These are phyloP conservation scores for Drosophila orosa DNA, from an alignment of 1,140 invertebrate genomes.

Conservation along the genomic window DNA sequence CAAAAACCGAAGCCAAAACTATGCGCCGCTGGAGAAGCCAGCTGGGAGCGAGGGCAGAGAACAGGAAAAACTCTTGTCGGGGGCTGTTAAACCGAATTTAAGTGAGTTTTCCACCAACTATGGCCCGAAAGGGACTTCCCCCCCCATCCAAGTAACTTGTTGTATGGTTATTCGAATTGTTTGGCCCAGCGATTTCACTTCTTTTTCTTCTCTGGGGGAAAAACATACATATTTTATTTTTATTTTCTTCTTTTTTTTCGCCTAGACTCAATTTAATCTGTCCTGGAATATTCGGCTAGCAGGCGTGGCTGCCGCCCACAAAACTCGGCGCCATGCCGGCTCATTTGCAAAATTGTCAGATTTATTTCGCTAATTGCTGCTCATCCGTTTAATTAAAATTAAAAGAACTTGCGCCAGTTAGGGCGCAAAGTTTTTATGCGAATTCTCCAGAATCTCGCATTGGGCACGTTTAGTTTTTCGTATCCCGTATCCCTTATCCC, in stretches of 20 bases:
- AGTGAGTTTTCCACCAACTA: constrained; percentile 44
- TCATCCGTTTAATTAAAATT: constrained; percentile 83
- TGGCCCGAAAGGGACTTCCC: neutral
- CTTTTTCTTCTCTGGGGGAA: constrained; percentile 1
- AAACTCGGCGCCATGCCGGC: constrained; percentile 44
- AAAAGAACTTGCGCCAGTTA: constrained; percentile 74
- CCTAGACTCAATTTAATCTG: constrained; percentile 23
- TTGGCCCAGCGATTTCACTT: constrained; percentile 8
- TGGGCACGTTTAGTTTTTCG: constrained; percentile 70
- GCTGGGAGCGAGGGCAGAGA: constrained; percentile 16
- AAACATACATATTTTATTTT: constrained; percentile 27
- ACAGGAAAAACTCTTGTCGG: constrained; percentile 41
- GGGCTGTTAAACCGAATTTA: constrained; percentile 58
- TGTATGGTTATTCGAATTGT: constrained; percentile 49
- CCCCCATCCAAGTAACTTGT: constrained; percentile 8
- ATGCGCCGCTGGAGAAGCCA: constrained; percentile 32
- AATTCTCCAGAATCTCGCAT: constrained; percentile 61
- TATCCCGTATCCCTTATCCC: constrained; percentile 18
- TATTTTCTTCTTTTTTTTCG: constrained; percentile 13
- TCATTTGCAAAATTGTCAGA: constrained; percentile 81
- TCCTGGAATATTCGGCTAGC: constrained; percentile 15
- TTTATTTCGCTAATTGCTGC: constrained; percentile 83
- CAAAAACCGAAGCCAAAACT: constrained; percentile 55
- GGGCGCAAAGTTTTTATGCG: constrained; percentile 61
- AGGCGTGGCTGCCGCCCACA: constrained; percentile 4